Evolutionary conservation across 2,888 invertebrate genomes (phyloP).

Genomic region (Yponomeuta sedellus): DNA sequence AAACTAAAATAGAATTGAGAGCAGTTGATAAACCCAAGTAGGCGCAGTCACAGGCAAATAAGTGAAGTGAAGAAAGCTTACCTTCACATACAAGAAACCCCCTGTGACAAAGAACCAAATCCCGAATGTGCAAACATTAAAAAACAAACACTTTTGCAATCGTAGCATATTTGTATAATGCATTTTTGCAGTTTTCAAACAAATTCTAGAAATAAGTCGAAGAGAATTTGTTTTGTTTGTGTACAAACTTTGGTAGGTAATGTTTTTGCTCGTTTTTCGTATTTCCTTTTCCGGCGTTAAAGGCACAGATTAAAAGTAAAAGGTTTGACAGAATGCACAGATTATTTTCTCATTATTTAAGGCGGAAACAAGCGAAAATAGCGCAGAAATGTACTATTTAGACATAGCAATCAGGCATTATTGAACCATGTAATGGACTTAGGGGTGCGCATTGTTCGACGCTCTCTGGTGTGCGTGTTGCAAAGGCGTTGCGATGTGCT

Average conservation of each 20-base stretch:
- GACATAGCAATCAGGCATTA: no score
- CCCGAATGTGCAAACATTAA: conserved; percentile 85
- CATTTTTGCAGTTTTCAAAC: conserved; percentile 29
- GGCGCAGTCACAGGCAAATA: no score
- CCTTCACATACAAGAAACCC: conserved; percentile 81
- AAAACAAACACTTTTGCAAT: conserved; percentile 88
- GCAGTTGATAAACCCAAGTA: conserved; percentile 9
- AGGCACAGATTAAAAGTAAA: no score
- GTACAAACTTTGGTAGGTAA: neutral
- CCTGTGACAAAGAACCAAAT: conserved; percentile 81
- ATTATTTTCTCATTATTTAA: no score
- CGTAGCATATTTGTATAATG: conserved; percentile 53
- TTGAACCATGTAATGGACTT: no score
- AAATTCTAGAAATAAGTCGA: neutral
- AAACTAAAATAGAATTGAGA: conserved; percentile 74
- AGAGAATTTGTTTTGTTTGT: neutral
- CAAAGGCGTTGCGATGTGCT: no score
- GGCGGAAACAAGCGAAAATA: no score
- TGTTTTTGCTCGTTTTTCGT: neutral
- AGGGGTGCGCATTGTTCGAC: no score
- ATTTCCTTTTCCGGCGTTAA: no score
- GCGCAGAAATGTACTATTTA: no score
- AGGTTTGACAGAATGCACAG: no score
- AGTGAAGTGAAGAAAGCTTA: conserved; percentile 41
- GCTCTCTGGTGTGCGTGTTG: no score